Base-by-base conservation (phyloP, 1,140 invertebrate species). In the Lutraria rhynchaena region DNA sequence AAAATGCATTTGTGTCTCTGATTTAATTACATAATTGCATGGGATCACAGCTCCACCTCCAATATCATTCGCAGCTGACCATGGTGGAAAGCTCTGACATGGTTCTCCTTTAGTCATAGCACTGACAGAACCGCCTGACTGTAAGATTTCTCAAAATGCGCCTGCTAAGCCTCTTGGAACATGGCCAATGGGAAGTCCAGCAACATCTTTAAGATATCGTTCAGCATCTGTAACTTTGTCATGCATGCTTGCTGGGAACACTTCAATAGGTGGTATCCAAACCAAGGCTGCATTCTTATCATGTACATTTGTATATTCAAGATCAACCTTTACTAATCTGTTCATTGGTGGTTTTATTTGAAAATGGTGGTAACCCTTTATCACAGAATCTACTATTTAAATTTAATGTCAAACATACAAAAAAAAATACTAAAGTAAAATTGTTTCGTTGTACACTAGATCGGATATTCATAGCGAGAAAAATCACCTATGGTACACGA, bases 141-240 rank as follows among this genome's bases (percentile, higher is more conserved):
- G 70, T 46, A 82, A 27, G n/a, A 82, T 75, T 41, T 31, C 49
- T 31, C 70, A 3, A 67, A 82, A 82, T 24, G 37, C 29, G n/a
- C 37, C 17, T 35, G 60, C 70, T 31, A 82, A 53, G 3, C 49
- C 35, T 55, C 70, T 65, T 74, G 80, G 70, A 9, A 82, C 80
- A 82, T 82, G 80, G 13, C 80, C 80, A 41, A 67, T 31, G 13
- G 80, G 80, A n/a, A 82, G 29, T 15, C 80, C 80, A 51, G 70
- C 60, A 69, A 75, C 58, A 69, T 82, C 81, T n/a, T 22, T 44
- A n/a, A 70, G 27, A 15, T 24, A 37, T 27, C 73, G 49, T 53
- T 61, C 60, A 13, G 15, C 22, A 44, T 70, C 81, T 31, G 57
- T 81, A 37, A 81, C 41, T 24, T 44, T 65, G 24, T 74, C 57